Conservation (phyloP, 2,888 invertebrate genomes). For the Liopterus haemorrhoidalis region DNA sequence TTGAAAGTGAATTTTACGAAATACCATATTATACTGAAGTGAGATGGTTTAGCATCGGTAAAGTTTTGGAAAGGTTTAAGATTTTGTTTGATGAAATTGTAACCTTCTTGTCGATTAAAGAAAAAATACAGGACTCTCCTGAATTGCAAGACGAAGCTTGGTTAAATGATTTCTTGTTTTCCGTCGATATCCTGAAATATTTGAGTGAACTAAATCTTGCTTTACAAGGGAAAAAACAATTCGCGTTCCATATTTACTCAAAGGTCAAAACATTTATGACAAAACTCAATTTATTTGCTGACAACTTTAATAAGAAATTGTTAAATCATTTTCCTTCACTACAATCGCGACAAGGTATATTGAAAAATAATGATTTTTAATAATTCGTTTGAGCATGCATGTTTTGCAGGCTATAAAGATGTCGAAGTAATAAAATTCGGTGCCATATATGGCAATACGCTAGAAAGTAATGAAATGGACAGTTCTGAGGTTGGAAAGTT, state of each 20-base stretch:
- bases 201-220: constrained; percentile 17
- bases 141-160: constrained; percentile 14
- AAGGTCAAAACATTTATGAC: constrained; percentile 17
- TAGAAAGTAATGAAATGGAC: too few relatives aligned
- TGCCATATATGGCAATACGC: too few relatives aligned
- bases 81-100: constrained; percentile 38
- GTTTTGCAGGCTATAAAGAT: too few relatives aligned
- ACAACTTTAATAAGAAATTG: constrained; percentile 17
- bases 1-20: constrained; percentile 22
- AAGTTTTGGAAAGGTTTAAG: constrained; percentile 20
- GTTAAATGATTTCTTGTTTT: constrained; percentile 18
- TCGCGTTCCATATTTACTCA: constrained; percentile 15
- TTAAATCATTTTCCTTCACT: constrained; percentile 20
- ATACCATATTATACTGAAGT: constrained; percentile 23
- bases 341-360: constrained; percentile 12
- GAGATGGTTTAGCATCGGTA: constrained; percentile 24
- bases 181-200: constrained; percentile 18
- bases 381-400: too few relatives aligned
- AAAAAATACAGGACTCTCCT: constrained; percentile 16
- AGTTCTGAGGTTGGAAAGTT: too few relatives aligned
- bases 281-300: constrained; percentile 21
- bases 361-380: constrained; percentile 16
- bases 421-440: too few relatives aligned
- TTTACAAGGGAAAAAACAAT: constrained; percentile 19
- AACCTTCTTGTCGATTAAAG: constrained; percentile 17